Evolutionary conservation across 2,113 vertebrate species (phyloP).

Genomic region (Sceloporus tristichus): DNA sequence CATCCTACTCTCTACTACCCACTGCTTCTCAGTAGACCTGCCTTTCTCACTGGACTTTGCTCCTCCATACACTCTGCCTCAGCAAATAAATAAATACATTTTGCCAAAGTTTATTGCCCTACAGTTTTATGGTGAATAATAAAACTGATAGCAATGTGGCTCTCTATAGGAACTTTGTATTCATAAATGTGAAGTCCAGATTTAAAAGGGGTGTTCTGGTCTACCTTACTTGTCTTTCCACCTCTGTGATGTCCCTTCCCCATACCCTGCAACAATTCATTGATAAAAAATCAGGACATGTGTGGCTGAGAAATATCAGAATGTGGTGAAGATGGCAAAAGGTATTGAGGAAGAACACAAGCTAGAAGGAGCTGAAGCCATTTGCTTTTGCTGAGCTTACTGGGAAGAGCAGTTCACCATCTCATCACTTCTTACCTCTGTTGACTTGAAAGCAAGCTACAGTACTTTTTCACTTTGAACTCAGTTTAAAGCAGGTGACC

Average conservation of each 20-base stretch:
- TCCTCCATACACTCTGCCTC: constrained; percentile 13
- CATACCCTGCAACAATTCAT: too few species aligned
- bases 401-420: too few species aligned
- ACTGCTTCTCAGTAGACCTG: neutral
- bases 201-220: neutral
- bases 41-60: neutral
- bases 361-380: too few species aligned
- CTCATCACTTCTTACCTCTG: too few species aligned
- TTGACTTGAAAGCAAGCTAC: too few species aligned
- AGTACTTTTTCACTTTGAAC: too few species aligned
- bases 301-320: too few species aligned
- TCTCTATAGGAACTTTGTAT: constrained; percentile 20
- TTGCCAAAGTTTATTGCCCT: neutral
- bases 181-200: constrained; percentile 42
- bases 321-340: too few species aligned
- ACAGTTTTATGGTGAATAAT: constrained; percentile 56
- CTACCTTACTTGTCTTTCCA: accelerated
- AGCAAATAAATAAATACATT: neutral
- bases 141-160: constrained; percentile 42
- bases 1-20: neutral
- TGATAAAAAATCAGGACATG: too few species aligned
- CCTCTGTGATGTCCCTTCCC: neutral
- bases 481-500: too few species aligned
- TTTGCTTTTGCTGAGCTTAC: too few species aligned
- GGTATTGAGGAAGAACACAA: too few species aligned